Conservation (phyloP, 2,888 invertebrate genomes). For the Diaphora mendica region DNA sequence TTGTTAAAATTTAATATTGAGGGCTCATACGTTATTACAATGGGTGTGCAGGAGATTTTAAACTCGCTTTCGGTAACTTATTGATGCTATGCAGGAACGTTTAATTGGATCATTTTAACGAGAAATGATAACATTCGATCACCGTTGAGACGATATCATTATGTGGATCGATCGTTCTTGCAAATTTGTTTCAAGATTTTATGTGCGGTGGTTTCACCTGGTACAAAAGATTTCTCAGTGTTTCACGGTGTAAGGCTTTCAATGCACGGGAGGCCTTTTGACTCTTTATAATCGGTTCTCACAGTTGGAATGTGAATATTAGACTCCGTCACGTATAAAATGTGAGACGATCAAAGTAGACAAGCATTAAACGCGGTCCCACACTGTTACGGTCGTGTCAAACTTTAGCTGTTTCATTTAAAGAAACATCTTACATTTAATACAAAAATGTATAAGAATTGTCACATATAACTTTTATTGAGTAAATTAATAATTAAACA, state of each 20-base stretch:
- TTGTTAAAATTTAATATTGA: constrained; percentile 87
- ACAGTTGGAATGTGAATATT: constrained; percentile 57
- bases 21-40: constrained; percentile 85
- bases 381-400: constrained; percentile 46
- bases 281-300: constrained; percentile 49
- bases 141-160: constrained; percentile 71
- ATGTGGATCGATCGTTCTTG: constrained; percentile 59
- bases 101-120: constrained; percentile 85
- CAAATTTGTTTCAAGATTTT: constrained; percentile 57
- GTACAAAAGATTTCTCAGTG: constrained; percentile 28
- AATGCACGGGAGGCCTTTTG: constrained; percentile 42
- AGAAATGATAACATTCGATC: constrained; percentile 79
- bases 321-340: constrained; percentile 51
- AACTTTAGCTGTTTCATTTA: constrained; percentile 45
- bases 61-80: constrained; percentile 83
- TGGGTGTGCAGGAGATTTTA: constrained; percentile 84
- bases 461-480: not conserved
- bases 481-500: not conserved
- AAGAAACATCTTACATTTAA: constrained; percentile 23
- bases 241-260: constrained; percentile 26
- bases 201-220: constrained; percentile 22
- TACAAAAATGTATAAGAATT: constrained; percentile 1
- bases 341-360: constrained; percentile 59
- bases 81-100: constrained; percentile 72
- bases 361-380: constrained; percentile 63